Conservation (phyloP, 37 sponge, comb jelly and placozoan genomes). For the Aphrocallistes beatrix region DNA sequence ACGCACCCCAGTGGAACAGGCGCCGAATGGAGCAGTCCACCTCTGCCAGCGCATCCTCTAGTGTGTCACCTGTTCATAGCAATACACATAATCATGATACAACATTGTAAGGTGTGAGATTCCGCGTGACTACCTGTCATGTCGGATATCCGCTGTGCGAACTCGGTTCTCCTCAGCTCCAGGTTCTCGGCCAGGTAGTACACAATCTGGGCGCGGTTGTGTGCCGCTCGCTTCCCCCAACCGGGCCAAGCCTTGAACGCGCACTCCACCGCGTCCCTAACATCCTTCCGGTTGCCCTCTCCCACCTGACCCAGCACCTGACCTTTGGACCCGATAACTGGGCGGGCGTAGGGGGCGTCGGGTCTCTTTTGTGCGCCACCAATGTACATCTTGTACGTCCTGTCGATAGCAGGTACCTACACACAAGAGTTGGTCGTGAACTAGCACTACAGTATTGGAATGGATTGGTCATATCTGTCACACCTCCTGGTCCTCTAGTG, state of each 20-base stretch:
- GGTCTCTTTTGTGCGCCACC: constrained; percentile 88
- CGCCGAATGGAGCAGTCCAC: constrained; percentile 75
- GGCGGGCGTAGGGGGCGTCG: constrained; percentile 71
- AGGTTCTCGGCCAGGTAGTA: constrained; percentile 97
- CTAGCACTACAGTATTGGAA: background rate
- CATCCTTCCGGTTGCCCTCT: constrained; percentile 93
- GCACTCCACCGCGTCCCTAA: constrained; percentile 93
- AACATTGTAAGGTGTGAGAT: background rate
- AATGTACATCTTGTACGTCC: constrained; percentile 88
- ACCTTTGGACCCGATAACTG: constrained; percentile 47
- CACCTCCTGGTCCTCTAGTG: constrained; percentile 33
- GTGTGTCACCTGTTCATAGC: background rate
- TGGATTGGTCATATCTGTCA: constrained; percentile 36
- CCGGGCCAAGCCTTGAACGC: constrained; percentile 91
- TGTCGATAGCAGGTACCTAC: constrained; percentile 43
- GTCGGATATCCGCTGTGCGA: constrained; percentile 50
- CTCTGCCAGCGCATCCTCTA: constrained; percentile 49
- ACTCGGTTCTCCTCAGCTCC: constrained; percentile 65
- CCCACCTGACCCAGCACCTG: constrained; percentile 71
- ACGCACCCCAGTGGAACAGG: constrained; percentile 93
- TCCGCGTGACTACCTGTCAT: constrained; percentile 46
- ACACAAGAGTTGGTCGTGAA: background rate
- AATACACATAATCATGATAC: background rate
- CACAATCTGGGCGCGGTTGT: constrained; percentile 95
- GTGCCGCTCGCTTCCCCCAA: constrained; percentile 95